Evolutionary conservation across 2,888 invertebrate genomes (phyloP).

Genomic region (Orchesellides sinensis): DNA sequence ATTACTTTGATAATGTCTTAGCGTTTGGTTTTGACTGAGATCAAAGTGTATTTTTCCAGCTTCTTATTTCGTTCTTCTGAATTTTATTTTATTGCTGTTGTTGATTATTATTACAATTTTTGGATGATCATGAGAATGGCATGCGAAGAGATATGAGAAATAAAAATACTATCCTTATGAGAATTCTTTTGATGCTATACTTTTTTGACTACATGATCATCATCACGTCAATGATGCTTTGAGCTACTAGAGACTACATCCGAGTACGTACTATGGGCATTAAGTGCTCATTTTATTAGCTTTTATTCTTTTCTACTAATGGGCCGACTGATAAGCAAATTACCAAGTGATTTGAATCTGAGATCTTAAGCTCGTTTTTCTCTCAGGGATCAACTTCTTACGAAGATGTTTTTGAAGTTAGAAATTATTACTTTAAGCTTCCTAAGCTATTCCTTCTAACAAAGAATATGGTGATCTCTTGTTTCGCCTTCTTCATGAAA

Average conservation of each 20-base stretch:
- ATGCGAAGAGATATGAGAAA: not conserved
- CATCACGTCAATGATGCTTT: not conserved
- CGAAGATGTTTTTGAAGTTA: too few species aligned
- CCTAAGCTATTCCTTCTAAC: too few species aligned
- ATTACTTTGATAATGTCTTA: not conserved
- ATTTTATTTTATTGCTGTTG: not conserved
- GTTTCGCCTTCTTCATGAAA: too few species aligned
- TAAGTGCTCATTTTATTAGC: not conserved
- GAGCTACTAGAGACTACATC: too few species aligned
- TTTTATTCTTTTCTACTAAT: slow-evolving; percentile 2
- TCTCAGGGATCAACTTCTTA: slow-evolving; percentile 35
- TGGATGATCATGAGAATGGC: slow-evolving; percentile 6
- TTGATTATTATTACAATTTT: too few species aligned
- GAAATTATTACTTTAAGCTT: too few species aligned
- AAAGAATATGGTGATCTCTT: not conserved
- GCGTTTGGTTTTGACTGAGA: too few species aligned
- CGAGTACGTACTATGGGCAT: not conserved
- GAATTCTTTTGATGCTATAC: slow-evolving; percentile 1
- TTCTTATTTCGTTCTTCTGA: too few species aligned
- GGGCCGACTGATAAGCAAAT: slow-evolving; percentile 36
- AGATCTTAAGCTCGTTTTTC: slow-evolving; percentile 32
- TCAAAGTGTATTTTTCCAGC: too few species aligned
- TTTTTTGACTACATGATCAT: not conserved
- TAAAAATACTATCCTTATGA: too few species aligned
- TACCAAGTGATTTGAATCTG: slow-evolving; percentile 45